phyloP scores from a whole-genome alignment of 2,113 vertebrate genomes.

The Cathartes aura region DNA sequence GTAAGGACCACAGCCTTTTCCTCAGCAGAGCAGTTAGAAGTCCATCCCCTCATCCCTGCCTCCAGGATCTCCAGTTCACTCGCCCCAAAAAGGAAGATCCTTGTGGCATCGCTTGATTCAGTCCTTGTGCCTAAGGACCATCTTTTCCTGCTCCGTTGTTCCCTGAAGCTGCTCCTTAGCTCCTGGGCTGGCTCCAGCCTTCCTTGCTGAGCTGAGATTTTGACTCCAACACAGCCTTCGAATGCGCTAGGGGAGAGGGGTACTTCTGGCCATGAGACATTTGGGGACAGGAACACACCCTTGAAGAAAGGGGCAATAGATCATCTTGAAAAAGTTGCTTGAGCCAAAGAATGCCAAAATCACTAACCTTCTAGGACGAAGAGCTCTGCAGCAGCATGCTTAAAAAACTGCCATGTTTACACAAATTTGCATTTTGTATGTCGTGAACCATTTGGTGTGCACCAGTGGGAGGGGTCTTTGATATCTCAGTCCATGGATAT shows the following conservation, averaged over 20 bases:
- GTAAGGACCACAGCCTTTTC: background rate
- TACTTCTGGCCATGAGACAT: background rate
- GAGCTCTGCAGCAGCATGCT: background rate
- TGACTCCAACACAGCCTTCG: background rate
- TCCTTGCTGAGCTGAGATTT: background rate
- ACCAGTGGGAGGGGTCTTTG: background rate
- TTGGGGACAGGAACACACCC: background rate
- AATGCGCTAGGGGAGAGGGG: fast-evolving
- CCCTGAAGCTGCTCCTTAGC: background rate
- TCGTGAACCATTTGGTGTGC: background rate
- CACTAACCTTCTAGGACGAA: background rate
- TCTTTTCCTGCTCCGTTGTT: background rate
- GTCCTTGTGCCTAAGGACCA: background rate
- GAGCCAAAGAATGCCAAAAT: background rate
- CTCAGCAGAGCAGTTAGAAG: background rate
- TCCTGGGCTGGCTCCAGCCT: background rate
- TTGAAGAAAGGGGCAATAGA: background rate
- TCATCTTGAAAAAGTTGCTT: background rate
- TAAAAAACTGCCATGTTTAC: background rate
- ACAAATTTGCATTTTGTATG: background rate
- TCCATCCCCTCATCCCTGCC: background rate
- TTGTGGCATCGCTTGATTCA: fast-evolving
- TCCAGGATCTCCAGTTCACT: background rate
- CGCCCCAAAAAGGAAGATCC: background rate
- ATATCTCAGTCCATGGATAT: background rate